phyloP scores from a whole-genome alignment of 2,888 invertebrate genomes.

The Cistogaster globosa region DNA sequence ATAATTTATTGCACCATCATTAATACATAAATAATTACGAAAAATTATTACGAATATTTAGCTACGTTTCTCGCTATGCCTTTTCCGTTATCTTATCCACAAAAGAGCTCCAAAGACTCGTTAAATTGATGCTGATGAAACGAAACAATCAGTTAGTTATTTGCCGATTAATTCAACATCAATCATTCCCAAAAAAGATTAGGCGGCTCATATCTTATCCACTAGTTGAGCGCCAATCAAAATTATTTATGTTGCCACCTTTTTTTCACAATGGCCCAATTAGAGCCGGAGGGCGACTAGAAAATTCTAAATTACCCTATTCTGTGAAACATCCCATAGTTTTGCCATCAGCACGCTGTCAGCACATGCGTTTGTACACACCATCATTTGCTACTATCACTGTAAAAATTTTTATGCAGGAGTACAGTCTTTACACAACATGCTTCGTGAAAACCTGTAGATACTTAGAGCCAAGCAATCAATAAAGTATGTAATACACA shows the following conservation, averaged over 20 bases:
- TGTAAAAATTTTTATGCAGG: no score
- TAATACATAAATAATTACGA: no score
- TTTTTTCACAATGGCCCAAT: conserved; percentile 17
- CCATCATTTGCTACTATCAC: no score
- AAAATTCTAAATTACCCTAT: conserved; percentile 7
- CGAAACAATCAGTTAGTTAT: background rate
- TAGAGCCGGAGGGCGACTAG: conserved; percentile 6
- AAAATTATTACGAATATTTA: no score
- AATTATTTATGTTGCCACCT: conserved; percentile 13
- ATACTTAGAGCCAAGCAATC: no score
- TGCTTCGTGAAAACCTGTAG: no score
- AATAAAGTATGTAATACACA: no score
- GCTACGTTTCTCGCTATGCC: no score
- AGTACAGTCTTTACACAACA: no score
- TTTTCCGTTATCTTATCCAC: background rate
- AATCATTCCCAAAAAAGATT: background rate
- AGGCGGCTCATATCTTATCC: background rate
- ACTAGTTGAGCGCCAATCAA: conserved; percentile 4
- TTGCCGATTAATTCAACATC: conserved; percentile 9
- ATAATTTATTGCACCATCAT: no score
- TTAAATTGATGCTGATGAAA: background rate
- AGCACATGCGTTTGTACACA: no score
- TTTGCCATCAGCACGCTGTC: no score
- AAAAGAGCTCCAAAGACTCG: conserved; percentile 4
- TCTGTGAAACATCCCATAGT: conserved; percentile 18